Percentiles rank a stretch among this genome's conserved stretches.
phyloP scores from a whole-genome alignment of 2,113 vertebrate species.

The Lanius collurio region DNA sequence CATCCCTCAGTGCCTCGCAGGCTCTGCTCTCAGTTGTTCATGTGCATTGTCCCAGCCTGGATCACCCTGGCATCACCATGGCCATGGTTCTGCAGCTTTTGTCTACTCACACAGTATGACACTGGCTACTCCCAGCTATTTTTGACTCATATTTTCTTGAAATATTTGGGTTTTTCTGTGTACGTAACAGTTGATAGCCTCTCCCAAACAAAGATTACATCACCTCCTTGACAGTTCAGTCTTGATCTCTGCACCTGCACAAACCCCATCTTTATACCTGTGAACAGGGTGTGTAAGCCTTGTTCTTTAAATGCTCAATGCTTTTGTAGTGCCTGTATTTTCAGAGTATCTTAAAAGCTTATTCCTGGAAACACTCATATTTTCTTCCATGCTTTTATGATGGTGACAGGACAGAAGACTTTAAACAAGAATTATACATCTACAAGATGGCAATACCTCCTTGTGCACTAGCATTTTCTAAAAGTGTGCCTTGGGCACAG shows the following conservation, averaged over 20 bases:
- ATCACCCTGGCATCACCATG: neutral
- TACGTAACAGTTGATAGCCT: neutral
- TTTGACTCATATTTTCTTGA: neutral
- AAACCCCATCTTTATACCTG: neutral
- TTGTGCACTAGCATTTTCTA: neutral
- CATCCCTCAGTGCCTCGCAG: neutral
- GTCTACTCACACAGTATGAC: neutral
- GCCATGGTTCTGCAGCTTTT: neutral
- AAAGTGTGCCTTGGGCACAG: neutral
- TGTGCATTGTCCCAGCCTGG: neutral
- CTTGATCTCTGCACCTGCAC: fast-evolving
- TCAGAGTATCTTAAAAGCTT: neutral
- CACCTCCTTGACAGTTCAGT: neutral
- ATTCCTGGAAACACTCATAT: neutral
- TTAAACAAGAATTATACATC: neutral
- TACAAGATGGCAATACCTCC: neutral
- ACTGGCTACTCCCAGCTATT: neutral
- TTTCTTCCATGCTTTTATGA: neutral
- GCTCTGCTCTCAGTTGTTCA: neutral
- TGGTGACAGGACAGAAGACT: neutral
- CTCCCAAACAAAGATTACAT: neutral
- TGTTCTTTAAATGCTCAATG: neutral
- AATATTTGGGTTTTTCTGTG: neutral
- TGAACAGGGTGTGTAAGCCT: neutral
- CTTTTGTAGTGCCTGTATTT: neutral